Percentiles rank a stretch among this genome's conserved stretches.
Evolutionary conservation across 92 coral and sea anemone genomes (phyloP).

Genomic region (Parazoanthus darwini): DNA sequence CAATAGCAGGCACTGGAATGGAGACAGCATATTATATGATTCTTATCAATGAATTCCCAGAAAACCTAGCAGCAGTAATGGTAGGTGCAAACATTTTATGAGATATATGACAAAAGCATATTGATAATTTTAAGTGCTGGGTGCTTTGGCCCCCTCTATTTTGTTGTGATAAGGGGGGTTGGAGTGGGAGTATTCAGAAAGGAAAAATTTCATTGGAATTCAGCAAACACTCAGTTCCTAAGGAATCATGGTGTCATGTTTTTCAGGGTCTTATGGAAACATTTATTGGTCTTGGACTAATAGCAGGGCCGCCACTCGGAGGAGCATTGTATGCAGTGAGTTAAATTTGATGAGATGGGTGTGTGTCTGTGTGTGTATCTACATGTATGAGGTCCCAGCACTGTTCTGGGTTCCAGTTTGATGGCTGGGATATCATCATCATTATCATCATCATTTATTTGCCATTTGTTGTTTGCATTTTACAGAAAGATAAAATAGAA

Average conservation of each 20-base stretch:
- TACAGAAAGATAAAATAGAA: no score
- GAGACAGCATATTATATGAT: conserved; percentile 33
- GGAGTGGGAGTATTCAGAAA: no score
- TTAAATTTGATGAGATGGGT: not conserved
- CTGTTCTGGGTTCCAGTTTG: not conserved
- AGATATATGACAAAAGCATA: no score
- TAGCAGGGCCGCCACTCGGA: conserved; percentile 38
- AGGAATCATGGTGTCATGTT: not conserved
- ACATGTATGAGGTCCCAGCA: no score
- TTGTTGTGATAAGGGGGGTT: no score
- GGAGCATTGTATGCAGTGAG: conserved; percentile 34
- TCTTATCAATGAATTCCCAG: conserved; percentile 41
- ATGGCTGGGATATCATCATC: no score
- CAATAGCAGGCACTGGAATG: conserved; percentile 37
- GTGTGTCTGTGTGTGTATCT: not conserved
- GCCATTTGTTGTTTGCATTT: no score
- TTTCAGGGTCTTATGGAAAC: conserved; percentile 41
- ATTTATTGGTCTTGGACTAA: conserved; percentile 34
- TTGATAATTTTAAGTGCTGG: no score
- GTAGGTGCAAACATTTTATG: not conserved
- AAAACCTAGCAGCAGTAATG: conserved; percentile 40
- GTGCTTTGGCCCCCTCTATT: no score
- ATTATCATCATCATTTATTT: no score
- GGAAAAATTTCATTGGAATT: no score
- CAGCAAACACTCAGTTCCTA: no score